These are phyloP conservation scores for Hormaphis cornu DNA, from an alignment of 1,140 invertebrate genomes.

Conservation along the genomic window DNA sequence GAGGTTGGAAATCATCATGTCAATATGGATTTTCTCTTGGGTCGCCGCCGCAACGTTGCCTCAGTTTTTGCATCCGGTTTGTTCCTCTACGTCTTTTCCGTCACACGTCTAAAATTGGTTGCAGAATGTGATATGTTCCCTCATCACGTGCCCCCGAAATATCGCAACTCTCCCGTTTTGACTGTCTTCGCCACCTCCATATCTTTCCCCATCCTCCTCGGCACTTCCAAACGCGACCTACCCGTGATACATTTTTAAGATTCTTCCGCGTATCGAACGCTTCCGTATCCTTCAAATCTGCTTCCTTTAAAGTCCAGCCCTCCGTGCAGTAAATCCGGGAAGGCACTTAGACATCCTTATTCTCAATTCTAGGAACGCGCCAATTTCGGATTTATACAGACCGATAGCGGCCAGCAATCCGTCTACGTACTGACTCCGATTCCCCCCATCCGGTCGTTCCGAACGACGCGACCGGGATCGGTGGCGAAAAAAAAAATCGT, in stretches of 20 bases:
- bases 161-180: constrained; percentile 18
- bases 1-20: neutral
- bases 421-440: no score
- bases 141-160: constrained; percentile 17
- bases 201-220: constrained; percentile 7
- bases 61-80: no score
- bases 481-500: no score
- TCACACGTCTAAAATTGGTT: no score
- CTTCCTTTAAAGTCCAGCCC: constrained; percentile 12
- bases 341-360: neutral
- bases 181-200: constrained; percentile 4
- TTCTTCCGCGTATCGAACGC: constrained; percentile 24
- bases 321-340: neutral
- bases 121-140: neutral
- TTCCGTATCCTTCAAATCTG: neutral
- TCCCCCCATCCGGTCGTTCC: no score
- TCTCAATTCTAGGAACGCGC: constrained; percentile 12
- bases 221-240: constrained; percentile 5
- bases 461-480: no score
- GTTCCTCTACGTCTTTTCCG: no score
- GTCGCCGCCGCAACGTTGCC: neutral
- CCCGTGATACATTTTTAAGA: constrained; percentile 4
- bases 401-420: no score
- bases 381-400: no score
- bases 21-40: neutral